phyloP scores from a whole-genome alignment of 2,113 vertebrate genomes.

The Burhinus oedicnemus region DNA sequence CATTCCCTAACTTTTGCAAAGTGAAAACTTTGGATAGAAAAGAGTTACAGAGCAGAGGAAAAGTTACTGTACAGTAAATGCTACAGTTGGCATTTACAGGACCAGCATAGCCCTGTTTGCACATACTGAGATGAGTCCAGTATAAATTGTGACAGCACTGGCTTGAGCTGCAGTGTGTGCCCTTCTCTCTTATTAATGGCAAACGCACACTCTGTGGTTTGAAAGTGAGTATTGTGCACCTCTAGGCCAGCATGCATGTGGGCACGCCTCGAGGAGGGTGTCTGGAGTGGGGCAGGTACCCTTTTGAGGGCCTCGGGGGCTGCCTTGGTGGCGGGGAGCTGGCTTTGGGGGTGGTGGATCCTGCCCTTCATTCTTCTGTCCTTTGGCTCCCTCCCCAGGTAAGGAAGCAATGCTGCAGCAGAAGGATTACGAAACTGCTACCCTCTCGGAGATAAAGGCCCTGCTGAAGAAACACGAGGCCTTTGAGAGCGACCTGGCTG shows the following conservation, averaged over 20 bases:
- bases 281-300: not conserved
- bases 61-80: not conserved
- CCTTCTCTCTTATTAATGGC: not conserved
- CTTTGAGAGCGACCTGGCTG: constrained; percentile 97
- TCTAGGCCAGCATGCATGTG: not conserved
- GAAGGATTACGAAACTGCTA: constrained; percentile 91
- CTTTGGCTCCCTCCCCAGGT: constrained; percentile 78
- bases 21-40: not conserved
- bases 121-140: not conserved
- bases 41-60: not conserved
- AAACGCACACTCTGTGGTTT: not conserved
- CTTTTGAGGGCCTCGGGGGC: not conserved
- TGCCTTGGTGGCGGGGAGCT: rapidly evolving
- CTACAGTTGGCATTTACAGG: not conserved
- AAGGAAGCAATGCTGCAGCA: constrained; percentile 93
- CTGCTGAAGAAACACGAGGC: constrained; percentile 98
- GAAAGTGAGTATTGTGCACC: not conserved
- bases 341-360: not conserved
- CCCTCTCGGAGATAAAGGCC: constrained; percentile 96
- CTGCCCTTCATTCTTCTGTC: constrained; percentile 22
- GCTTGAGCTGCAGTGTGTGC: not conserved
- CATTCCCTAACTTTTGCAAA: not conserved
- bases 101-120: not conserved
- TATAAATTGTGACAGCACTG: not conserved
- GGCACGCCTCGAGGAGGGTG: not conserved